Evolutionary conservation across 2,888 invertebrate species (phyloP).

Genomic region (Didymodactylos carnosus): DNA sequence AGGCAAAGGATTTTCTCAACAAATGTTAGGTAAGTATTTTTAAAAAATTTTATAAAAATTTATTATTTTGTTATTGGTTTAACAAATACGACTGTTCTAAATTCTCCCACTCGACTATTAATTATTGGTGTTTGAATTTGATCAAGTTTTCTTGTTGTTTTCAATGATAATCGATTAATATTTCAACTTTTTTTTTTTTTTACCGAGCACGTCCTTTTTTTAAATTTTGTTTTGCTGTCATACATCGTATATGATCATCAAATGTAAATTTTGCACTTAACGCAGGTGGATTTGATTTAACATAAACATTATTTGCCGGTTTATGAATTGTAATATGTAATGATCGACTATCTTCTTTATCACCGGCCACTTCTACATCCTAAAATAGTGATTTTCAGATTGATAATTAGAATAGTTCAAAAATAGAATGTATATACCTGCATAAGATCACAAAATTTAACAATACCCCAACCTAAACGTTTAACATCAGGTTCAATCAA

Average conservation of each 20-base stretch:
- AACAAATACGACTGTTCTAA: no score
- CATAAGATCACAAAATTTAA: slow-evolving; percentile 78
- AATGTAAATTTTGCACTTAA: slow-evolving; percentile 53
- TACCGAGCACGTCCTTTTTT: slow-evolving; percentile 31
- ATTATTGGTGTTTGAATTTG: no score
- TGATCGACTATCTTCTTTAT: slow-evolving; percentile 85
- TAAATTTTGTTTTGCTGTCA: slow-evolving; percentile 84
- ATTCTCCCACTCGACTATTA: no score
- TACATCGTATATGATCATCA: slow-evolving; percentile 93
- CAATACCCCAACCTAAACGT: slow-evolving; percentile 86
- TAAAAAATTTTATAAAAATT: no score
- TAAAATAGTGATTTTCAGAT: slow-evolving; percentile 36
- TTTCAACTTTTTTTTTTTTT: no score
- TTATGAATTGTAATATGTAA: slow-evolving; percentile 78
- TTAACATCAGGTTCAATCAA: slow-evolving; percentile 88
- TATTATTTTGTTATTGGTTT: no score
- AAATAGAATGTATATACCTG: slow-evolving; percentile 34
- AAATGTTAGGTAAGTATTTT: no score
- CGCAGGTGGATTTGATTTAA: slow-evolving; percentile 29
- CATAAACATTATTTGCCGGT: slow-evolving; percentile 39
- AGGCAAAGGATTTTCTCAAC: no score
- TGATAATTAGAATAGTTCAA: neutral
- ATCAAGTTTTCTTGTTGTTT: no score
- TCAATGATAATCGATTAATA: no score
- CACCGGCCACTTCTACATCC: slow-evolving; percentile 80